phyloP scores from a whole-genome alignment of 2,797 vertebrate genomes.

The Poecilia picta region DNA sequence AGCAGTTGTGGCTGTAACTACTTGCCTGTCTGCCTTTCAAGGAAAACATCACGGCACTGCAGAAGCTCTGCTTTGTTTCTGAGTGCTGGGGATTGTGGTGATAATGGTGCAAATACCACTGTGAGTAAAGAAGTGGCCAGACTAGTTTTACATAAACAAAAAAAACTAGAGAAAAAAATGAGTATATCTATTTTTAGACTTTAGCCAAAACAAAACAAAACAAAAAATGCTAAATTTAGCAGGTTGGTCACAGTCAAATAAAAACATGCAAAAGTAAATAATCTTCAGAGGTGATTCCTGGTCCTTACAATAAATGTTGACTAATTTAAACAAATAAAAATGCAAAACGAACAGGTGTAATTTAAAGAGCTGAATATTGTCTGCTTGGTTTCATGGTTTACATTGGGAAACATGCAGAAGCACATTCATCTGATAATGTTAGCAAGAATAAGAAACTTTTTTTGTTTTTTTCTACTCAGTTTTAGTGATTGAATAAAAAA shows the following conservation, averaged over 20 bases:
- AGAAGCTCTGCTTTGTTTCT: constrained; percentile 15
- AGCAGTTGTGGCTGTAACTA: constrained; percentile 19
- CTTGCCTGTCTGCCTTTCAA: constrained; percentile 26
- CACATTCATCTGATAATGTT: too few species aligned
- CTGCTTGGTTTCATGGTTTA: too few species aligned
- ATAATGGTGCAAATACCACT: not conserved
- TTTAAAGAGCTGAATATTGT: too few species aligned
- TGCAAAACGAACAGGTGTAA: too few species aligned
- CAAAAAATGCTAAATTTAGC: not conserved
- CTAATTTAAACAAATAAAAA: not conserved
- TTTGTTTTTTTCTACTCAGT: too few species aligned
- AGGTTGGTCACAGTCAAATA: not conserved
- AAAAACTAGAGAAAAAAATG: not conserved
- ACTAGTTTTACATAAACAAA: not conserved
- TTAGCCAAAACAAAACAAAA: too few species aligned
- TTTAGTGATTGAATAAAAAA: too few species aligned
- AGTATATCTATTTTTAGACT: not conserved
- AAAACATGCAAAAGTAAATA: not conserved
- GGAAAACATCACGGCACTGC: not conserved
- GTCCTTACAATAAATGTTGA: not conserved
- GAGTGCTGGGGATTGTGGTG: not conserved
- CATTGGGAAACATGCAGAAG: too few species aligned
- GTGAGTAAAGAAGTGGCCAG: not conserved
- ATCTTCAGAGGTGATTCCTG: not conserved
- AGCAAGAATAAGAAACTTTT: too few species aligned